Base-by-base conservation (phyloP, 2,113 vertebrate genomes). In the Verasper variegatus region DNA sequence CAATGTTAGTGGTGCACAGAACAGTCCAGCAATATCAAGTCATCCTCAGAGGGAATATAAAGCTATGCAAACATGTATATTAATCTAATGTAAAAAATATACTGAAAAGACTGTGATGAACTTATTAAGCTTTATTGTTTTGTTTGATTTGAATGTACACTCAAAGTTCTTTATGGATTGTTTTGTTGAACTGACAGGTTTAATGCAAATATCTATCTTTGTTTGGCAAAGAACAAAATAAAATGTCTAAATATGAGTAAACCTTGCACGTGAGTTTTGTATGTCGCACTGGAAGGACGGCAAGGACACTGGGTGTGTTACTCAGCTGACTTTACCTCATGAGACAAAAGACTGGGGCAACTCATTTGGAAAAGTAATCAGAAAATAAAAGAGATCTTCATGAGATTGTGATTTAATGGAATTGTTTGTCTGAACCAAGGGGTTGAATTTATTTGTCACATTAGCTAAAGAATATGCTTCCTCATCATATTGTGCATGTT, bases 21-120 rank as follows among this genome's bases (percentile, higher is more conserved):
- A 55, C 56, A 47, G 11, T 45, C 3, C 71, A 82, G 49, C 55
- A 71, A 71, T 24, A 71, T 61, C 18, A 71, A 47, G 18, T 49
- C 5, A n/a, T 57, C 78, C 45, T 80, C 61, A 74, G 26, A 74
- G 27, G 59, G 37, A 68, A 76, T 59, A 65, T 35, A 61, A 21
- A 69, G 24, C 79, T 79, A 86, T 84, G 81, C 71, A 88, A 84
- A 52, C 7, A 75, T 73, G 2, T 55, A 37, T 45, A 68, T 63
- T 31, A 51, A 42, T 42, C 40, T 12, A 3, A 42, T 42, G 12
- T 42, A 42, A 3, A 57, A 57, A 40, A 14, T 64, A 24, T 31
- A 63, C 35, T 65, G n/a, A 63, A 73, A 24, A 23, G 8, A 52
- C 5, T 24, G 20, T 52, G 3, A 45, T 20, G 18, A 73, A 45